Conservation (phyloP, 1,140 invertebrate species). For the Trachymyrmex septentrionalis region DNA sequence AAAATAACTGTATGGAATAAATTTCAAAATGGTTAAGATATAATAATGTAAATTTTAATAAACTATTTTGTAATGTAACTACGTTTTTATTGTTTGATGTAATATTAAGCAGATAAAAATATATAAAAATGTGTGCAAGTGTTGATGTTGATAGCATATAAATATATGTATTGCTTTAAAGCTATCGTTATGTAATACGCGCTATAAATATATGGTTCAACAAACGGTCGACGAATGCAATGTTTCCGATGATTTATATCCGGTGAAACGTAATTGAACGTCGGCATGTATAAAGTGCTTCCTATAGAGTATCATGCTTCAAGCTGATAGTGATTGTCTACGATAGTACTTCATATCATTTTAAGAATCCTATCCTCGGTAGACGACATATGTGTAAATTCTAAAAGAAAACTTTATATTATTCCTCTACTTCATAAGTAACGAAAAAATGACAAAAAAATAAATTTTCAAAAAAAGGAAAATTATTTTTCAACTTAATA, state of each 20-base stretch:
- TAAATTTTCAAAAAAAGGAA: too few species aligned
- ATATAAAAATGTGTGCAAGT: not conserved
- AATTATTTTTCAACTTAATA: too few species aligned
- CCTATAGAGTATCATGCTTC: slow-evolving; percentile 57
- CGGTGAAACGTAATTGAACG: slow-evolving; percentile 73
- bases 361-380: not conserved
- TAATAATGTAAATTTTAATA: slow-evolving; percentile 16
- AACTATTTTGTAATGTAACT: not conserved
- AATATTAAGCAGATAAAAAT: not conserved
- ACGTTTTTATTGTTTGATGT: not conserved
- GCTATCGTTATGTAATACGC: slow-evolving; percentile 23
- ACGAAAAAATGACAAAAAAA: too few species aligned
- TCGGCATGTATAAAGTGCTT: slow-evolving; percentile 53
- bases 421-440: too few species aligned
- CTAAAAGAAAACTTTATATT: not conserved
- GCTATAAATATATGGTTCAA: slow-evolving; percentile 59
- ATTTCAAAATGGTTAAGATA: not conserved
- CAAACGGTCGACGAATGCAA: slow-evolving; percentile 47
- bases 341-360: slow-evolving; percentile 46
- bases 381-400: not conserved
- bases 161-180: slow-evolving; percentile 19
- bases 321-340: slow-evolving; percentile 65
- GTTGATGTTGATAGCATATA: slow-evolving; percentile 27
- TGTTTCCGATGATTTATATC: slow-evolving; percentile 77
- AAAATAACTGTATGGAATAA: not conserved